phyloP scores from a whole-genome alignment of 2,888 invertebrate genomes.

The Drosophila trichaetosa region DNA sequence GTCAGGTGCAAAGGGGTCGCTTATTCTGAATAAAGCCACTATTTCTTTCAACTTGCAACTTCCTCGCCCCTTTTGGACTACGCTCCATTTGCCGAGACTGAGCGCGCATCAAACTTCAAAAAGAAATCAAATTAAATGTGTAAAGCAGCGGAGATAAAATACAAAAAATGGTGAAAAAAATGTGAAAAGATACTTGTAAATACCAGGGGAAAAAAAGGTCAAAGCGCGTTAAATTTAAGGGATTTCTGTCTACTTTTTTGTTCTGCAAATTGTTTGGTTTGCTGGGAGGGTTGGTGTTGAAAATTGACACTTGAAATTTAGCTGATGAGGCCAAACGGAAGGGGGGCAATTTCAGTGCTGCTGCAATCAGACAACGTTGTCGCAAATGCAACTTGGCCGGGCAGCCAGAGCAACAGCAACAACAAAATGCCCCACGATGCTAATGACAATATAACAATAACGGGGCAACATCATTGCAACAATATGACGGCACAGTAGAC shows the following conservation, averaged over 20 bases:
- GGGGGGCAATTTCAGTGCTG: slow-evolving; percentile 32
- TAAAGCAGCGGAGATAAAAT: slow-evolving; percentile 67
- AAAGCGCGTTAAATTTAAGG: slow-evolving; percentile 73
- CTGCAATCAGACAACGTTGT: slow-evolving; percentile 72
- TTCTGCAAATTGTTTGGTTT: slow-evolving; percentile 26
- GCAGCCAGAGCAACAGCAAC: neutral
- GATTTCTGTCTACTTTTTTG: slow-evolving; percentile 54
- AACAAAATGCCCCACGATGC: slow-evolving; percentile 29
- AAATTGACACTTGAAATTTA: slow-evolving; percentile 74
- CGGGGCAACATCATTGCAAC: slow-evolving; percentile 64
- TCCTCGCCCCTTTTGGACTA: slow-evolving; percentile 2
- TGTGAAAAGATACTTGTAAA: slow-evolving; percentile 65
- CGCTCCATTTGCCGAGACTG: slow-evolving; percentile 28
- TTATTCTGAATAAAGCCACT: neutral
- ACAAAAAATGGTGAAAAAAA: slow-evolving; percentile 24
- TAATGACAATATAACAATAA: slow-evolving; percentile 77
- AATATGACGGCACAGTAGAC: slow-evolving; percentile 56
- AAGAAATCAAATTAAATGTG: slow-evolving; percentile 80
- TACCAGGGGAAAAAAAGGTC: slow-evolving; percentile 69
- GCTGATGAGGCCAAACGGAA: slow-evolving; percentile 29
- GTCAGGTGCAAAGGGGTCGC: neutral
- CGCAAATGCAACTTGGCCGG: slow-evolving; percentile 53
- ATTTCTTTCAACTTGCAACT: neutral
- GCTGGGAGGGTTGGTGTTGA: slow-evolving; percentile 68
- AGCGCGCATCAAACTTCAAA: slow-evolving; percentile 73